Base-by-base conservation (phyloP, 30 jellyfish, hydroid and myxozoan genomes). In the Pseudorhiza aurosa region DNA sequence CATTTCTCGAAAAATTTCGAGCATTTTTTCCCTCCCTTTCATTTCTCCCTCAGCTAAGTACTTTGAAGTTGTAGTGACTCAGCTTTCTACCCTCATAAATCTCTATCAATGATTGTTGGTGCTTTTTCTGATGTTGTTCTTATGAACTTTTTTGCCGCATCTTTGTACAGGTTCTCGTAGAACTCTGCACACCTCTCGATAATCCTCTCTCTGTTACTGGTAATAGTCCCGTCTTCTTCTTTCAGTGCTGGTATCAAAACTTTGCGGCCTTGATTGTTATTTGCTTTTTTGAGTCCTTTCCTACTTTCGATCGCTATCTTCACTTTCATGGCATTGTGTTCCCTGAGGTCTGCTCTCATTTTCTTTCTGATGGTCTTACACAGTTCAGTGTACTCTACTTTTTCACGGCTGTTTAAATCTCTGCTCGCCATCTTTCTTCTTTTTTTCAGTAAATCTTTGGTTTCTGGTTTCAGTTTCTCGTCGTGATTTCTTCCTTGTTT, bases 161-260 rank as follows among this genome's bases (percentile, higher is more conserved):
- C 83, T 29, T 53, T 47, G 77, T 49, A 73, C 26, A 73, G 77
- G 31, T 68, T 46, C 35, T 77, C 72, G 27, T 25, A 44, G 71
- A 30, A 21, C 44, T 36, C 89, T 60, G 82, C 70, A 58, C 82
- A 39, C 36, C 89, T 77, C n/a, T 77, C 82, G 24, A 77, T 49
- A 22, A 77, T 77, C 27, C 72, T 72, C 79, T 72, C 86, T 29
- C 86, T 72, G 77, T 72, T 72, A 29, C 82, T 58, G 70, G 71
- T 57, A 32, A 58, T 7, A 28, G 82, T 33, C 29, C 89, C 51
- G 68, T 77, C 71, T 72, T 72, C 55, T 50, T 72, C 74, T 72
- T 47, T 46, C 80, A 72, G 47, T 45, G 74, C 51, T 47, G 74
- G 86, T 72, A 72, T 72, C 58, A 72, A 27, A 72, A 72, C 86